A percentile compares a stretch with the other conserved stretches of the same genome.
These are phyloP conservation scores for Apostichopus parvimensis DNA, from an alignment of 35 echinoderm and acorn worm genomes.

Conservation along the genomic window DNA sequence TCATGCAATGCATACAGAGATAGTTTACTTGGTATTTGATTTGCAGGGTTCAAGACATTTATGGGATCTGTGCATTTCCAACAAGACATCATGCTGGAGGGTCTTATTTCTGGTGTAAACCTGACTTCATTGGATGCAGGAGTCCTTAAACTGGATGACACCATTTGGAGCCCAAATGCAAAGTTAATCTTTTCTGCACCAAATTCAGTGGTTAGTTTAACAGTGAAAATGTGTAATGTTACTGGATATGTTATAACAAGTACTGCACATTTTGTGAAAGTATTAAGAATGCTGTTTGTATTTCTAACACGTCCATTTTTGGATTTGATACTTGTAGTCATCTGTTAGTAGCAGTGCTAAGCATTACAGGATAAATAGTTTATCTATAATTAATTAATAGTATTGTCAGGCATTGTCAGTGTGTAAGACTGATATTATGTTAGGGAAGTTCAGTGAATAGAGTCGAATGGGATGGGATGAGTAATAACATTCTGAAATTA, in stretches of 20 bases:
- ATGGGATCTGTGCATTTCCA: not conserved
- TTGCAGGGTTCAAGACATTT: slow-evolving; percentile 10
- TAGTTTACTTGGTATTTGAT: not conserved
- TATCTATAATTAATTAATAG: too few species aligned
- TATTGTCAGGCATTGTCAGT: too few species aligned
- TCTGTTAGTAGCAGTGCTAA: too few species aligned
- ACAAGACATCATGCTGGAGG: not conserved
- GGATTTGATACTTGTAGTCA: too few species aligned
- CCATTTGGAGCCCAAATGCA: not conserved
- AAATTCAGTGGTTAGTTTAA: not conserved
- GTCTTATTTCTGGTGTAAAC: not conserved
- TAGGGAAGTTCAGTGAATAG: too few species aligned
- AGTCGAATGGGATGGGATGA: too few species aligned
- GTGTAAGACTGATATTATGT: too few species aligned
- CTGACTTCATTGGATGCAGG: slow-evolving; percentile 10
- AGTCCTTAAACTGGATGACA: not conserved
- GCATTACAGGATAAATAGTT: too few species aligned
- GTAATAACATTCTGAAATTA: too few species aligned
- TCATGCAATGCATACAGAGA: not conserved
- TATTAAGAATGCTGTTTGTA: not conserved
- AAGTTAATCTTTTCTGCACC: not conserved
- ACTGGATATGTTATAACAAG: not conserved
- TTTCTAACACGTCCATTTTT: too few species aligned
- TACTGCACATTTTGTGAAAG: too few species aligned
- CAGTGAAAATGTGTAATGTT: not conserved